These are phyloP conservation scores for Hylaeus anthracinus DNA, from an alignment of 1,140 invertebrate species.

Conservation along the genomic window DNA sequence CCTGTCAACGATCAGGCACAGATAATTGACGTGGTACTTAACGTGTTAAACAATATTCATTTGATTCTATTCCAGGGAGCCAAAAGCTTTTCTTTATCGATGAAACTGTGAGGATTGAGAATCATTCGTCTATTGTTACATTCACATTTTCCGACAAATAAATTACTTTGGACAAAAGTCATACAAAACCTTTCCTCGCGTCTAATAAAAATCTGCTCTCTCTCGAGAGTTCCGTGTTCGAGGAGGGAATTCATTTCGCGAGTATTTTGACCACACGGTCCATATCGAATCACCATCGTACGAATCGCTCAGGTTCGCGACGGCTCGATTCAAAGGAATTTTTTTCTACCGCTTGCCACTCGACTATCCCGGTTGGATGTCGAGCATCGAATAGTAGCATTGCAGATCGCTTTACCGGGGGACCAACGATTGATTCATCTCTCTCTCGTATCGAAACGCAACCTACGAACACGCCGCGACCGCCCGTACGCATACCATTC, in stretches of 20 bases:
- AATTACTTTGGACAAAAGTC: too few species aligned
- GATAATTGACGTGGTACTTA: too few species aligned
- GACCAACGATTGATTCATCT: constrained; percentile 66
- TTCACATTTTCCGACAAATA: too few species aligned
- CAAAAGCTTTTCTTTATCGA: too few species aligned
- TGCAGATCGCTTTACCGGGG: constrained; percentile 52
- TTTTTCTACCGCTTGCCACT: constrained; percentile 34
- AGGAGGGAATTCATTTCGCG: neutral
- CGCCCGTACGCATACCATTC: constrained; percentile 55
- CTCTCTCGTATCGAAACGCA: constrained; percentile 58
- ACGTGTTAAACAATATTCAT: too few species aligned
- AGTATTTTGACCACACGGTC: constrained; percentile 7
- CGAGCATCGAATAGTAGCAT: constrained; percentile 57
- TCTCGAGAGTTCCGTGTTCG: neutral
- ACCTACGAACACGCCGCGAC: neutral
- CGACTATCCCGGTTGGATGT: constrained; percentile 47
- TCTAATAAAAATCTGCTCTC: too few species aligned
- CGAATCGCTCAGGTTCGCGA: constrained; percentile 18
- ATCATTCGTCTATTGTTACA: too few species aligned
- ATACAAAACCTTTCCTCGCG: too few species aligned
- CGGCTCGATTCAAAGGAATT: constrained; percentile 59
- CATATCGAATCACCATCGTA: constrained; percentile 24
- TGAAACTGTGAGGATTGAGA: too few species aligned
- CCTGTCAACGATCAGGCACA: too few species aligned
- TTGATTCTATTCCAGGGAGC: too few species aligned